Percentiles rank a stretch among this genome's conserved stretches.
Conservation (phyloP, 2,888 invertebrate species). For the Drosophila tripunctata region DNA sequence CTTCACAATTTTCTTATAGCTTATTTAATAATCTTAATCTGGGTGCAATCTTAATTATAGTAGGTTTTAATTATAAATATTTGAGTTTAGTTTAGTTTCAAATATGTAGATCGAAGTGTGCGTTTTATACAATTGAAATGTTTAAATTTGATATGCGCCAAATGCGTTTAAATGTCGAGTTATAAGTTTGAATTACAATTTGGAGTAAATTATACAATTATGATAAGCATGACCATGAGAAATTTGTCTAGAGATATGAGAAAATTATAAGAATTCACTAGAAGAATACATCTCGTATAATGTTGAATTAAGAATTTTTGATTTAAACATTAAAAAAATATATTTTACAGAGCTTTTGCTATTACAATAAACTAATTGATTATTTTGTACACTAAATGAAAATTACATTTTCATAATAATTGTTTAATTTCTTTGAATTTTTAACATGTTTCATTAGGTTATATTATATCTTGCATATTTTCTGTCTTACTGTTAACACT, state of each 20-base stretch:
- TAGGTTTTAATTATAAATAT: slow-evolving; percentile 33
- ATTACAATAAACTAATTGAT: slow-evolving; percentile 30
- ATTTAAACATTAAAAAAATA: slow-evolving; percentile 27
- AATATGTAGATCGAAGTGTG: slow-evolving; percentile 41
- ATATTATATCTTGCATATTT: not conserved
- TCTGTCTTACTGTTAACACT: slow-evolving; percentile 39
- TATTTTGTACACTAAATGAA: slow-evolving; percentile 58
- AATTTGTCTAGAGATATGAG: not conserved
- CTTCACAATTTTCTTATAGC: slow-evolving; percentile 55
- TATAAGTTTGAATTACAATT: slow-evolving; percentile 10
- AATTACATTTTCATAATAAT: slow-evolving; percentile 52
- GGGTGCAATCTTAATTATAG: slow-evolving; percentile 38
- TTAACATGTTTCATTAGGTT: slow-evolving; percentile 20
- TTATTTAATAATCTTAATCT: slow-evolving; percentile 4
- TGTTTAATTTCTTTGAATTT: slow-evolving; percentile 12
- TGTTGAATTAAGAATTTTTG: not conserved
- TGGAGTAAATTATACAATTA: slow-evolving; percentile 5
- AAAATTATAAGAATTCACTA: slow-evolving; percentile 14
- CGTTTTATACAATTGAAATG: slow-evolving; percentile 70
- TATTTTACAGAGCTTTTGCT: slow-evolving; percentile 41
- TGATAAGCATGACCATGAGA: not conserved
- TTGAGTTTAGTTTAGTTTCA: slow-evolving; percentile 15
- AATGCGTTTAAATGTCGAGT: slow-evolving; percentile 31
- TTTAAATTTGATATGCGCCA: slow-evolving; percentile 62
- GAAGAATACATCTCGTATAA: not conserved